Conservation (phyloP, 2,888 invertebrate genomes). For the Lasioglossum malachurum region DNA sequence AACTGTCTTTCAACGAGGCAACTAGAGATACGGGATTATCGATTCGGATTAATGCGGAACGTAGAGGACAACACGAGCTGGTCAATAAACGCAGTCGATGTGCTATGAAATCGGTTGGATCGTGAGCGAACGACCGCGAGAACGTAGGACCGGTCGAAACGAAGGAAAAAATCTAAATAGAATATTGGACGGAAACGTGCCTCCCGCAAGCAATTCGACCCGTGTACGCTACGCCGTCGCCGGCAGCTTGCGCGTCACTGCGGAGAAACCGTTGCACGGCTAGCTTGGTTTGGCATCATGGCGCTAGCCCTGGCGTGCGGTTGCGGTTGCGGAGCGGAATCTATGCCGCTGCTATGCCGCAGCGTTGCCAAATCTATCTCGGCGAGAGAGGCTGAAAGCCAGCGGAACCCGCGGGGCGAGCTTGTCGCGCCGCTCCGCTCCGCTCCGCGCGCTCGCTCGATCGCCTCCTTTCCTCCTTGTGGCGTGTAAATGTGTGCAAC, state of each 20-base stretch:
- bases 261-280: constrained; percentile 78
- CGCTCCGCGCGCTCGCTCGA: constrained; percentile 28
- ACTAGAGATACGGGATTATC: constrained; percentile 33
- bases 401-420: constrained; percentile 41
- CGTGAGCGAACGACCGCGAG: background rate
- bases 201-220: constrained; percentile 63
- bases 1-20: constrained; percentile 11
- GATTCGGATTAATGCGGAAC: constrained; percentile 37
- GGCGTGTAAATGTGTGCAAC: background rate
- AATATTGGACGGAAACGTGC: constrained; percentile 57
- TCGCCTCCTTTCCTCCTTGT: constrained; percentile 21
- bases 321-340: constrained; percentile 81
- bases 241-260: constrained; percentile 78
- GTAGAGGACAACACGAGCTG: background rate
- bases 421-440: constrained; percentile 36
- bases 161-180: background rate
- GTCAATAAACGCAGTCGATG: constrained; percentile 18
- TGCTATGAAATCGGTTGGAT: constrained; percentile 1
- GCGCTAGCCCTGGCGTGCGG: constrained; percentile 71
- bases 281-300: constrained; percentile 70
- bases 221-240: constrained; percentile 62
- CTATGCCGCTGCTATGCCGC: constrained; percentile 75
- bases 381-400: constrained; percentile 46
- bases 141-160: constrained; percentile 10
- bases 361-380: constrained; percentile 69